Evolutionary conservation across 2,797 vertebrate species (phyloP), one percentile per base, ranked within the genome.

Genomic region (Oryzias dopingdopingensis): DNA sequence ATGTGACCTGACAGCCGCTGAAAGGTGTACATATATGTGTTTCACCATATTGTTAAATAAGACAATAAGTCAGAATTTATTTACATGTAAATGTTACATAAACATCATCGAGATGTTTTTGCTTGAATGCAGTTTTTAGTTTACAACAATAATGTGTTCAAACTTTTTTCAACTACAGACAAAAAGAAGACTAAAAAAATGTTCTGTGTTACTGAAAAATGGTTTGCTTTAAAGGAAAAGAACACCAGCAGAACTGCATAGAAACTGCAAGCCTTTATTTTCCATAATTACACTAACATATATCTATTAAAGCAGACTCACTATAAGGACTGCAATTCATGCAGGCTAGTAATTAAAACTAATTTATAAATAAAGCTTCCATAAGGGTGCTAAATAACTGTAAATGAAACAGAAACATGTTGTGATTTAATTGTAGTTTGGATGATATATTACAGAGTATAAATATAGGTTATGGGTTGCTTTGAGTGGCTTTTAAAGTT

Each of bases 301-400:
- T 53, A 50, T 41, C 8, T 52, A 49, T 43, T 22, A 46, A 50
- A 14, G 42, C 62, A 63, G 8, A 55, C 56, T 44, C 16, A 6
- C 18, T 50, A 16, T 32, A 55, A 17, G 47, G 22, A 45, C 40
- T 41, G 41, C 44, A 65, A 68, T 60, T 70, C 29, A 42, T 42
- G 23, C 6, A 55, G 20, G 18, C 45, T 8, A 4, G 20, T 56
- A 69, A 74, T 73, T 73, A 60, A 7, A 29, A 23, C 13, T 23
- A 20, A 65, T 70, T 59, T 51, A 67, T 59, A 72, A 62, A 72
- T 74, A 59, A 42, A 46, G 41, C 24, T 44, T 26, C 20, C 53
- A 6, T 52, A 37, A 55, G n/a, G 8, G 24, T 59, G 42, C 49
- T 42, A 12, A 37, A 37, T 53, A 42, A 62, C 62, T 53, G 50